Evolutionary conservation across 2,888 invertebrate genomes (phyloP).

Genomic region (Brachylomia viminalis): DNA sequence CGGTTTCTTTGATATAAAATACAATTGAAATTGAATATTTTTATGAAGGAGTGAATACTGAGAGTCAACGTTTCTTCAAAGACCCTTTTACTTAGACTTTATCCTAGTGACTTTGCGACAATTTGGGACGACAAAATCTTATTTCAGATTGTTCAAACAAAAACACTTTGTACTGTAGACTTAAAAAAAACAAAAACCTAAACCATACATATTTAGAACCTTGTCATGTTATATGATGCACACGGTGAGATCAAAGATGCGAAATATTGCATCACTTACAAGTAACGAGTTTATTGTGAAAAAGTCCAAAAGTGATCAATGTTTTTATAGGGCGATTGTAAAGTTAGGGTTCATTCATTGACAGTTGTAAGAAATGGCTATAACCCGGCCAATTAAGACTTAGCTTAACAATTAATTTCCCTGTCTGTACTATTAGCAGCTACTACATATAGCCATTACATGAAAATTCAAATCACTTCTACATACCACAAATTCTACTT

Average conservation of each 20-base stretch:
- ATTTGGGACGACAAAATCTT: neutral
- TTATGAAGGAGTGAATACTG: neutral
- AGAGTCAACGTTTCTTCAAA: slow-evolving; percentile 22
- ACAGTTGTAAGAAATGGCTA: neutral
- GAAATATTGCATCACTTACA: neutral
- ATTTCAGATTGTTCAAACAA: neutral
- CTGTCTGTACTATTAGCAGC: neutral
- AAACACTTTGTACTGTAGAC: neutral
- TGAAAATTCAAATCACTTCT: neutral
- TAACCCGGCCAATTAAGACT: neutral
- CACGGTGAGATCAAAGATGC: neutral
- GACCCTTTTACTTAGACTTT: slow-evolving; percentile 1
- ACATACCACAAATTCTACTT: slow-evolving; percentile 78
- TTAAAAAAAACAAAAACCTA: neutral
- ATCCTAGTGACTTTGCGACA: slow-evolving; percentile 19
- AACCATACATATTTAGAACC: neutral
- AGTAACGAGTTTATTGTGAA: neutral
- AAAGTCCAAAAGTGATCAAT: neutral
- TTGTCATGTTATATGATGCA: neutral
- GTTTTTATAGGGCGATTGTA: neutral
- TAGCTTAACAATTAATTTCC: neutral
- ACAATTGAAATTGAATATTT: slow-evolving; percentile 12
- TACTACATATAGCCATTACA: neutral
- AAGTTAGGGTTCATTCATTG: no score
- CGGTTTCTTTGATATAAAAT: neutral